Evolutionary conservation across 2,888 invertebrate species (phyloP), one percentile per base, ranked within the genome.

Genomic region (Nomada flava): DNA sequence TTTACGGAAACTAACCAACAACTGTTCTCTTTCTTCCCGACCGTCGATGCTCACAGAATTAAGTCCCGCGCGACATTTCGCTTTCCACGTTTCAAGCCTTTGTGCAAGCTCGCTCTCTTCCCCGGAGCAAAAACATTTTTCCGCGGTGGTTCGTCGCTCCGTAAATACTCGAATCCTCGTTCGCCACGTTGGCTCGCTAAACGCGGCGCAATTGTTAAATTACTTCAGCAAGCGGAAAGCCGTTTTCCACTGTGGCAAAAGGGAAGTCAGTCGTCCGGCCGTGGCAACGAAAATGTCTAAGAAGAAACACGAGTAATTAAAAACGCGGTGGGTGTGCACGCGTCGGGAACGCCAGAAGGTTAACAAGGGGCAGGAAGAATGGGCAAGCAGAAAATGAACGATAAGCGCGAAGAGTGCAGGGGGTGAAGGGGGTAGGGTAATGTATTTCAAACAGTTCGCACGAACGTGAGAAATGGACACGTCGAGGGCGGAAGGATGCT

Each of bases 271-370:
- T n/a, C 23, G 26, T 7, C 36, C 44, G 76, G 42, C 42, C 57
- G 67, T 26, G 55, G 13, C 68, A 23, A 60, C 60, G 59, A 13
- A 20, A 67, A 65, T 20, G n/a, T 2, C 36, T 7, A 26, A 2
- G 20, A 36, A 18, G 18, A 23, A 20, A 20, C 9, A 55, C 23
- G 62, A 55, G 80, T 68, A 79, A 80, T 79, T 79, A 72, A 68
- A 81, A 73, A 47, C 64, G 13, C 53, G 18, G 36, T 26, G 44
- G 59, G 26, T 15, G 4, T 13, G 3, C 20, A 44, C 0, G 36
- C 13, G 53, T 15, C 36, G 15, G 13, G 18, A 57, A 69, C 9
- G 42, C 26, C 1, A 13, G 26, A 20, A 2, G 29, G 44, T 42
- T 23, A 13, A 44, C 36, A 44, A 9, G 11, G 2, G 10, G 3